Percentiles rank a stretch among this genome's conserved stretches.
Conservation (phyloP, 64 coral and sea anemone species). For the Dendrophyllia cribrosa region DNA sequence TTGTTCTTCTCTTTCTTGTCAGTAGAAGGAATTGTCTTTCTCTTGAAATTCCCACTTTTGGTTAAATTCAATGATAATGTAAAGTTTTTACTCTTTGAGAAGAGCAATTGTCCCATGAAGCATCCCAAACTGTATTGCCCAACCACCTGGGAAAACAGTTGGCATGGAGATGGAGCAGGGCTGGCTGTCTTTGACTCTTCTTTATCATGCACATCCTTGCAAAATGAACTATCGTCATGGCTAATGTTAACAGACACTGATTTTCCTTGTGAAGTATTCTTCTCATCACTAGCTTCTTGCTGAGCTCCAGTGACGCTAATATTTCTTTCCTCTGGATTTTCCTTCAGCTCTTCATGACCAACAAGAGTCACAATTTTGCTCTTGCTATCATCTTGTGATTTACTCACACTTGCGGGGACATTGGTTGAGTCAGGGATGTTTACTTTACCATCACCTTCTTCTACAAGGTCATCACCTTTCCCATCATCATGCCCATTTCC, state of each 20-base stretch:
- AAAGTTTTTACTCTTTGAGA: constrained; percentile 30
- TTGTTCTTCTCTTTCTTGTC: background rate
- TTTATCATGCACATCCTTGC: background rate
- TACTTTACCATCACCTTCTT: constrained; percentile 5
- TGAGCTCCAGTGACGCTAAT: background rate
- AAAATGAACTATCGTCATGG: constrained; percentile 2
- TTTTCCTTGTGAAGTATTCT: background rate
- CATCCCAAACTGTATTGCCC: constrained; percentile 62
- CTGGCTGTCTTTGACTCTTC: constrained; percentile 26
- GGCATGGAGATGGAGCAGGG: constrained; percentile 22
- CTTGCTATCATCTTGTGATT: constrained; percentile 41
- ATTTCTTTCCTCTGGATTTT: background rate
- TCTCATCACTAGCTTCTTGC: background rate
- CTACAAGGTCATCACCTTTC: constrained; percentile 5
- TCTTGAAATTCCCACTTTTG: background rate
- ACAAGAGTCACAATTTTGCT: constrained; percentile 81
- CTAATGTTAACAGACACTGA: background rate
- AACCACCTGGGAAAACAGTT: constrained; percentile 60
- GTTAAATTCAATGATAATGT: background rate
- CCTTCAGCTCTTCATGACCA: constrained; percentile 62
- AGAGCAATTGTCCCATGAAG: constrained; percentile 33
- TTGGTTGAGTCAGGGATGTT: background rate
- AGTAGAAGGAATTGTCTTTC: background rate
- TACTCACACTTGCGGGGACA: background rate
- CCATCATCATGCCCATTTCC: constrained; percentile 71